Percentiles rank a stretch among this genome's conserved stretches.
phyloP scores from a whole-genome alignment of 2,113 vertebrate species.

The Elephantulus edwardii region DNA sequence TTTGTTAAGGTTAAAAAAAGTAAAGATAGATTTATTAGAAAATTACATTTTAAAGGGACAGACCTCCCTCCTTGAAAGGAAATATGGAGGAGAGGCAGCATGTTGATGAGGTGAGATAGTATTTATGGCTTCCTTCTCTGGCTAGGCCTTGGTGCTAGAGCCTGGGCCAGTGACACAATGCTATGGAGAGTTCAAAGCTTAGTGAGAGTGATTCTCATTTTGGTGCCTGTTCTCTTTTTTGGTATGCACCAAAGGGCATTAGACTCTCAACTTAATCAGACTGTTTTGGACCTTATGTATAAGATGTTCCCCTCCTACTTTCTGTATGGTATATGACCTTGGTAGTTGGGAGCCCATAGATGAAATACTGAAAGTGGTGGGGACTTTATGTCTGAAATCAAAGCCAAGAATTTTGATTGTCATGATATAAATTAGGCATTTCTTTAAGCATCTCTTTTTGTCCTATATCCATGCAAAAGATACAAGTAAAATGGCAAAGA shows the following conservation, averaged over 20 bases:
- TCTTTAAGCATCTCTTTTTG: background rate
- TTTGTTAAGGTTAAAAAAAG: too few species aligned
- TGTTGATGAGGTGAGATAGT: too few species aligned
- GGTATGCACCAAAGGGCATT: background rate
- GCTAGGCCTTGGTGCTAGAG: too few species aligned
- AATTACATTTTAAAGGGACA: too few species aligned
- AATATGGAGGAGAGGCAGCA: too few species aligned
- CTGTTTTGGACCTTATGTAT: background rate
- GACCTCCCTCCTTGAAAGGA: too few species aligned
- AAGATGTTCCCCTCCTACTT: background rate
- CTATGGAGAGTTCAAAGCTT: too few species aligned
- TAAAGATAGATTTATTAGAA: too few species aligned
- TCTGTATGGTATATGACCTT: background rate
- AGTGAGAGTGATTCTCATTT: too few species aligned
- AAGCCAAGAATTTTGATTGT: background rate
- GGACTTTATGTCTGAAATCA: background rate
- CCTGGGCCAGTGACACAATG: too few species aligned
- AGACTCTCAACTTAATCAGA: background rate
- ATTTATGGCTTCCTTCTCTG: too few species aligned
- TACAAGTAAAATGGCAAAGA: background rate
- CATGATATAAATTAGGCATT: background rate
- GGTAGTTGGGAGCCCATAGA: background rate
- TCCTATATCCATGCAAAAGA: background rate
- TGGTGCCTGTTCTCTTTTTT: background rate
- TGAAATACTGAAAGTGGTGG: background rate